Evolutionary conservation across 1,140 invertebrate genomes (phyloP).

Genomic region (Hesperophylax magnus): DNA sequence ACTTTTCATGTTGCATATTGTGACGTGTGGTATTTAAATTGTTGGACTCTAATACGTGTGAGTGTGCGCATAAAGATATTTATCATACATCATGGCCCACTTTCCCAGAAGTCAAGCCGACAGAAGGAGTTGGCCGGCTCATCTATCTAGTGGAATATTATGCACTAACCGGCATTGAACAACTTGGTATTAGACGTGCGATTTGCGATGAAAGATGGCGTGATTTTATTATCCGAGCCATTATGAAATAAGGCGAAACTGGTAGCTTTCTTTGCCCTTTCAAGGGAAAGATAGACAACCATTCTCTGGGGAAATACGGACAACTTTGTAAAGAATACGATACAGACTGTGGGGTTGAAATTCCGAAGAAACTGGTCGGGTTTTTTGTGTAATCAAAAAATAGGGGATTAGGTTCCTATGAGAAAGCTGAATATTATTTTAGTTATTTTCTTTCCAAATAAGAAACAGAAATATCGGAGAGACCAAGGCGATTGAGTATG

Average conservation of each 20-base stretch:
- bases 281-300: constrained; percentile 14
- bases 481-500: no score
- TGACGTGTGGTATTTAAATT: no score
- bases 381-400: constrained; percentile 27
- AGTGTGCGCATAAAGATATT: no score
- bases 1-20: no score
- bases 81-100: no score
- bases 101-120: no score
- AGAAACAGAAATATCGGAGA: no score
- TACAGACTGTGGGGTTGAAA: neutral
- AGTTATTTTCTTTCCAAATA: no score
- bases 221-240: constrained; percentile 32
- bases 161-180: neutral
- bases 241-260: constrained; percentile 22
- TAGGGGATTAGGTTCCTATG: neutral
- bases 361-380: neutral
- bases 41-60: no score
- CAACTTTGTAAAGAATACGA: constrained; percentile 22
- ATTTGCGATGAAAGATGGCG: constrained; percentile 5
- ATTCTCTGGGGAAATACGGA: constrained; percentile 16
- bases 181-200: constrained; percentile 5
- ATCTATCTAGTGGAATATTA: neutral
- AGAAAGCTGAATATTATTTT: neutral
- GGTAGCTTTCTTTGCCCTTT: constrained; percentile 11
- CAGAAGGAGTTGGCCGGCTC: neutral